phyloP scores from a whole-genome alignment of 1,140 invertebrate species.

The Bombus affinis region DNA sequence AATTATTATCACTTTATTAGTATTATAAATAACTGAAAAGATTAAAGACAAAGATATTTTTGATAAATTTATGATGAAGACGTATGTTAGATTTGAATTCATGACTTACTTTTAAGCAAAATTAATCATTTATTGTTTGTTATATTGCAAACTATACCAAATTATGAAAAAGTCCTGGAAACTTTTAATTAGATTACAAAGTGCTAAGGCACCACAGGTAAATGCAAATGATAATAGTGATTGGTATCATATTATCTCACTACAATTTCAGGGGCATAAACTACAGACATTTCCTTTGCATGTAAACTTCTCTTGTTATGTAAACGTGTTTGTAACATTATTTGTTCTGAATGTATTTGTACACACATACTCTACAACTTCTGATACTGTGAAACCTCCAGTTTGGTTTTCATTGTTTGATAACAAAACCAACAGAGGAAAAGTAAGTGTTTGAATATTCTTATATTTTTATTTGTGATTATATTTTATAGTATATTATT shows the following conservation, averaged over 20 bases:
- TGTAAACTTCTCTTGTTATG: constrained; percentile 25
- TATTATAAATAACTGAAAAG: constrained; percentile 34
- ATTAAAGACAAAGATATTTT: constrained; percentile 5
- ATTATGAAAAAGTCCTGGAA: constrained; percentile 44
- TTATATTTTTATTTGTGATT: constrained; percentile 33
- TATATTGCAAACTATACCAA: constrained; percentile 37
- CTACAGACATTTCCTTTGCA: constrained; percentile 57
- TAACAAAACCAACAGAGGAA: constrained; percentile 21
- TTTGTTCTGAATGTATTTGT: constrained; percentile 60
- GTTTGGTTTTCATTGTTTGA: constrained; percentile 33
- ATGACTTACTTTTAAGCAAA: constrained; percentile 21
- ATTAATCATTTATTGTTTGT: constrained; percentile 21
- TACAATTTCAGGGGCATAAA: constrained; percentile 60
- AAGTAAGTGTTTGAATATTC: background rate
- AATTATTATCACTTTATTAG: constrained; percentile 11
- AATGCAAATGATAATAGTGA: constrained; percentile 74
- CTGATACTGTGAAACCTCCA: constrained; percentile 52
- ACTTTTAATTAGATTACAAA: constrained; percentile 69
- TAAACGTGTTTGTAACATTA: constrained; percentile 62
- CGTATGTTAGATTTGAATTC: constrained; percentile 36
- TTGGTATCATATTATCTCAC: constrained; percentile 62
- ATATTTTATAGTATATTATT: constrained; percentile 22
- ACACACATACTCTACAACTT: constrained; percentile 56
- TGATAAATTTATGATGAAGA: constrained; percentile 24
- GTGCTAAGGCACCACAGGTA: constrained; percentile 78